Conservation (phyloP, 2,113 vertebrate species). For the Azemiops feae region DNA sequence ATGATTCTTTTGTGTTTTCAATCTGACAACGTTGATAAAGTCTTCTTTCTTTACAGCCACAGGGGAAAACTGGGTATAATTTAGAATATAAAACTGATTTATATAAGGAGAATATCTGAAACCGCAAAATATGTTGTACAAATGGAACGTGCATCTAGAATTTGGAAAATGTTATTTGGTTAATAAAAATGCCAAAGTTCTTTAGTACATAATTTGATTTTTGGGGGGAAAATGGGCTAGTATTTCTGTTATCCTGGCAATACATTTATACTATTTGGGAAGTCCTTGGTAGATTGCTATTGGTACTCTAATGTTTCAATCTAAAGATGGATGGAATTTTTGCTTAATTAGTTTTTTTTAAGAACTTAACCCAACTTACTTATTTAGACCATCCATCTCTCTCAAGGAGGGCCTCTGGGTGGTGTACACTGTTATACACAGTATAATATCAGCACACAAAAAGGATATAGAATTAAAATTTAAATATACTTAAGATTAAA, state of each 20-base stretch:
- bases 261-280: not conserved
- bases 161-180: not conserved
- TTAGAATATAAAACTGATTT: not conserved
- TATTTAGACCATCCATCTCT: not conserved
- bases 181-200: not conserved
- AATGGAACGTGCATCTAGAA: not conserved
- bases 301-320: not conserved
- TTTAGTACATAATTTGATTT: not conserved
- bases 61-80: not conserved
- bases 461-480: not conserved
- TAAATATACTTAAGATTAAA: not conserved
- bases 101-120: not conserved
- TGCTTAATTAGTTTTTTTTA: not conserved
- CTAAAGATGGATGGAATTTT: not conserved
- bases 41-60: not conserved
- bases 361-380: not conserved
- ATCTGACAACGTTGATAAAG: not conserved
- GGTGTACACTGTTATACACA: too few relatives aligned
- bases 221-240: rapidly evolving
- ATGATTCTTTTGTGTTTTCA: not conserved
- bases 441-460: not conserved
- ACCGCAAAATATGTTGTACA: not conserved
- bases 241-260: not conserved
- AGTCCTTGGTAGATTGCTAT: not conserved
- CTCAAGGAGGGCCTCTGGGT: not conserved